Conservation (phyloP, 2,888 invertebrate genomes). For the Cephonodes hylas region DNA sequence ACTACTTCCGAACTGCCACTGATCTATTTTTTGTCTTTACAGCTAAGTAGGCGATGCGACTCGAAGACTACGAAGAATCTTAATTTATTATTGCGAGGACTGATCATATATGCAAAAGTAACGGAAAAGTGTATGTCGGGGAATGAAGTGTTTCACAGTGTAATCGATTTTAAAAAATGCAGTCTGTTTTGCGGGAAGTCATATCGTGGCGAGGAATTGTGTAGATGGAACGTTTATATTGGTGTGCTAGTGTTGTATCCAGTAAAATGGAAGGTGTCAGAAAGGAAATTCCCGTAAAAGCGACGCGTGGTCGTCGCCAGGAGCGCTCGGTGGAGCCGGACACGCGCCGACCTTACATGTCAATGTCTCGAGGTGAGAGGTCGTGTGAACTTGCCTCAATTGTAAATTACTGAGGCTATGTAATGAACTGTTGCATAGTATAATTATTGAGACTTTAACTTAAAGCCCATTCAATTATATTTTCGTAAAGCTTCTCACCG, state of each 20-base stretch:
- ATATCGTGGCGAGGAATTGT: conserved; percentile 51
- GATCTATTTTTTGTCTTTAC: conserved; percentile 41
- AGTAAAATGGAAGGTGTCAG: conserved; percentile 73
- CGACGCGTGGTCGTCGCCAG: conserved; percentile 41
- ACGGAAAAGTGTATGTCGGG: conserved; percentile 73
- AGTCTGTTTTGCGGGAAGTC: conserved; percentile 60
- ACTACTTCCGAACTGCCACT: too few relatives aligned
- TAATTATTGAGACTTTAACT: conserved; percentile 53
- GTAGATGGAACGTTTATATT: conserved; percentile 71
- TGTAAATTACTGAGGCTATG: conserved; percentile 63
- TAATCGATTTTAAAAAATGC: conserved; percentile 50
- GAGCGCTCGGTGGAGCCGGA: too few relatives aligned
- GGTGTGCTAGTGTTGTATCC: conserved; percentile 81
- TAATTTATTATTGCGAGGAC: conserved; percentile 79
- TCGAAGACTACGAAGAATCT: conserved; percentile 69
- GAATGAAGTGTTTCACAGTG: conserved; percentile 68
- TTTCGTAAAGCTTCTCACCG: conserved; percentile 70
- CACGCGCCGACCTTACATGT: too few relatives aligned
- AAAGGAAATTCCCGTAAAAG: conserved; percentile 69
- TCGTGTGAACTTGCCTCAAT: conserved; percentile 39
- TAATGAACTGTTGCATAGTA: conserved; percentile 55
- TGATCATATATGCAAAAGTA: conserved; percentile 70
- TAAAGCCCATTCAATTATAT: conserved; percentile 65
- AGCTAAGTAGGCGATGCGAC: conserved; percentile 68
- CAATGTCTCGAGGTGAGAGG: conserved; percentile 44